Base-by-base conservation (phyloP, 2,113 vertebrate species). In the Hypanus sabinus region DNA sequence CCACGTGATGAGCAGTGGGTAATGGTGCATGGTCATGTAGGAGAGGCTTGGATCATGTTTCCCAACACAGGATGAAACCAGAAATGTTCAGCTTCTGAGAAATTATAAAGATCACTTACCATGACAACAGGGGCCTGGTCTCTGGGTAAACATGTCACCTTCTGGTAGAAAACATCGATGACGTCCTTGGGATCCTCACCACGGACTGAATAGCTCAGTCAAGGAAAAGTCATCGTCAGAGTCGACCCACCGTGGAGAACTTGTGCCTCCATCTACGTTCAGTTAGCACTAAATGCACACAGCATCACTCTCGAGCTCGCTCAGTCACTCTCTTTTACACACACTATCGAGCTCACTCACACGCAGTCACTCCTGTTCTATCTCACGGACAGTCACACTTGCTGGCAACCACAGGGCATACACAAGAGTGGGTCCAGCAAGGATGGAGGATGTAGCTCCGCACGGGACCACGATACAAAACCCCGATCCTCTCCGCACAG, bases 101-200 rank as follows among this genome's bases (percentile, higher is more conserved):
- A 55, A 55, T 88, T 65, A 65, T 24, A 90, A 2, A 24, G 33
- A 33, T 70, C 16, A 46, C 98, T 96, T 96, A 98, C 98, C 97
- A 98, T 98, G 95, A 98, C 98, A n/a, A 98, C 97, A 0, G 98
- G 98, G 36, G 98, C 97, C 95, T 98, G 98, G 94, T 97, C 97
- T 71, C 97, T 97, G 0, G 96, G 96, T 94, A 98, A 95, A 3
- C 97, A 96, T 0, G 96, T 97, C 94, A 98, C 96, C 95, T 97
- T 97, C 95, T 97, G 96, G 77, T 97, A 98, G 95, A 99, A 98
- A 79, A 96, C 79, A 57, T 95, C 95, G 3, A 97, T 95, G 2
- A 97, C 96, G 71, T 97, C 97, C 3, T 94, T 95, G 75, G 95
- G 95, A 27, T 96, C 95, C 80, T 97, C 97, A 73, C 98, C 97